Base-by-base conservation (phyloP, 2,888 invertebrate species). In the Shargacucullia verbasci region DNA sequence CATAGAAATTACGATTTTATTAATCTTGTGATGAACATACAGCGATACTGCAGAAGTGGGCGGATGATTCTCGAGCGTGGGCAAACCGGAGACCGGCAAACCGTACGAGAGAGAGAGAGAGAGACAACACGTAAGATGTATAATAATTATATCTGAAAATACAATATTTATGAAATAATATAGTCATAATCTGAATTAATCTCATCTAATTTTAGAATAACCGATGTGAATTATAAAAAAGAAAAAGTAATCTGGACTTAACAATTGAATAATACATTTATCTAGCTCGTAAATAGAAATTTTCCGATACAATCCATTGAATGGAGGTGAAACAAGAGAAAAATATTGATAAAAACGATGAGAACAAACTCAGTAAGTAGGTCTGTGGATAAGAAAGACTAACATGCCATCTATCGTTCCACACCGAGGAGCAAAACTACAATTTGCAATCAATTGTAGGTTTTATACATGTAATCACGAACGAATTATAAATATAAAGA, bases 31-130 rank as follows among this genome's bases (percentile, higher is more conserved):
- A 74, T 74, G 49, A 34, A 69, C 48, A 67, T 74, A 61, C 63
- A 59, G 38, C 55, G 59, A 29, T 20, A 20, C 20, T 3, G 20
- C 4, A 20, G 37, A 49, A 60, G 83, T 83, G 79, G 84, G 84
- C 70, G 85, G 79, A 65, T 60, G 58, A 70, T 77, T 70, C 65
- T 74, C 59, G 59, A 67, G 87, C 86, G 90, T 90, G 84, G 90
- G 91, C 83, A 76, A 69, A 73, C 76, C 60, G 63, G 73, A 64
- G 53, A 41, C 55, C 55, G 56, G 52, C 55, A 45, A 69, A 50
- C 48, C 47, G 31, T 39, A 63, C 40, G 50, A 57, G 50, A 55
- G 61, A 65, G 53, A 59, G 52, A 48, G 50, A 65, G 49, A 59
- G 52, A 50, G 50, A 47, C 37, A 10, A 57, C 46, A 35, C n/a